Conservation (phyloP, 2,797 vertebrate genomes). For the Malacoraja senta region DNA sequence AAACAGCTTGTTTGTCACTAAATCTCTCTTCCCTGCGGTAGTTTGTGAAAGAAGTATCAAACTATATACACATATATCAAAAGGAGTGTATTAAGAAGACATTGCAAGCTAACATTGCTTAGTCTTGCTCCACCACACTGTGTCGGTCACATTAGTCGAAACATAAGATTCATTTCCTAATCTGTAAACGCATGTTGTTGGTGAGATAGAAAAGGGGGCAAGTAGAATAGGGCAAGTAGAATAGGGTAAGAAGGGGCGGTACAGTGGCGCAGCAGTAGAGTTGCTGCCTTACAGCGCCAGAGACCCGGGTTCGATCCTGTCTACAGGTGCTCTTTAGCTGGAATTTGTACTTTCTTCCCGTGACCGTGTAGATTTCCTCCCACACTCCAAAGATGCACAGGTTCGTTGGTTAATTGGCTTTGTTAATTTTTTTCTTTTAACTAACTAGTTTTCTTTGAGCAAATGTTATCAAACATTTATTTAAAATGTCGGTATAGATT, state of each 20-base stretch:
- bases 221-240: not conserved
- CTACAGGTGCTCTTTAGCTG: no score
- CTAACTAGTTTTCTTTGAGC: not conserved
- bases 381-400: no score
- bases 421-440: not conserved
- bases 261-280: no score
- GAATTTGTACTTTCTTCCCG: no score
- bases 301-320: no score
- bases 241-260: not conserved
- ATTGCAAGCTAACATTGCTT: not conserved
- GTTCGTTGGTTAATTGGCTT: no score
- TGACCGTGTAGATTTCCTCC: no score
- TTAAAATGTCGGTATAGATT: not conserved
- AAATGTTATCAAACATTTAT: not conserved
- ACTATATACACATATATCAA: not conserved
- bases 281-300: no score
- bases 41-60: not conserved
- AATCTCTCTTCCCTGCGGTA: not conserved
- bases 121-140: not conserved
- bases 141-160: not conserved
- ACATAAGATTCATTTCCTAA: not conserved
- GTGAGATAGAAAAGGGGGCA: not conserved
- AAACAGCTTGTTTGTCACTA: not conserved
- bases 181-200: not conserved
- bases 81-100: constrained; percentile 11